A percentile compares a stretch with the other conserved stretches of the same genome.
These are phyloP conservation scores for Piliocolobus tephrosceles DNA, from an alignment of 2,113 vertebrate species.

Conservation along the genomic window DNA sequence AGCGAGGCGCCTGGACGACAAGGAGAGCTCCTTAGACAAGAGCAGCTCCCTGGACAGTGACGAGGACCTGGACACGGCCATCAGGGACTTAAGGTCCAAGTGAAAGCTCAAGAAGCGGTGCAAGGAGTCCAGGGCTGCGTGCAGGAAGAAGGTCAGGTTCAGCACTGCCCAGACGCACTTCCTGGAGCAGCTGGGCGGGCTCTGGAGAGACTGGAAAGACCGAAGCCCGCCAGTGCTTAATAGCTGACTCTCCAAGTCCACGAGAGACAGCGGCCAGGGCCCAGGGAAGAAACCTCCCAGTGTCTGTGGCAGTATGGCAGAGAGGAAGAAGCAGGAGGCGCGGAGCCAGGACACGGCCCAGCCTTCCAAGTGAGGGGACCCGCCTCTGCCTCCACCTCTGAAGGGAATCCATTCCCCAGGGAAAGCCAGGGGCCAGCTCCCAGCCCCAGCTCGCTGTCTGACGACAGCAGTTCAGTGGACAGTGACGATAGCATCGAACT, in stretches of 20 bases:
- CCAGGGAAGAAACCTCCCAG: not conserved
- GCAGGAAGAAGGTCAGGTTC: slow-evolving; percentile 85
- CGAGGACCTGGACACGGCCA: slow-evolving; percentile 94
- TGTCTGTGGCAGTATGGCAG: not conserved
- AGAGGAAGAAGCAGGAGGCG: slow-evolving; percentile 47
- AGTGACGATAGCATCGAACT: slow-evolving; percentile 97
- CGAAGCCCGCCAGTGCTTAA: slow-evolving; percentile 71
- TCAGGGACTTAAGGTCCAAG: slow-evolving; percentile 95
- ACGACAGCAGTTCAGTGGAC: slow-evolving; percentile 93
- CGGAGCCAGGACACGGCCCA: not conserved
- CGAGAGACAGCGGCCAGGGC: slow-evolving; percentile 58
- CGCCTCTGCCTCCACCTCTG: not conserved
- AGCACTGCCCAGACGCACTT: slow-evolving; percentile 75
- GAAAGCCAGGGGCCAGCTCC: not conserved
- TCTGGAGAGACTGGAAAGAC: slow-evolving; percentile 61
- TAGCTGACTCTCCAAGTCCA: slow-evolving; percentile 82
- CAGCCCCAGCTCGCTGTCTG: slow-evolving; percentile 50
- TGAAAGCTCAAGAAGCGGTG: slow-evolving; percentile 89
- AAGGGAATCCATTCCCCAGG: slow-evolving; percentile 11
- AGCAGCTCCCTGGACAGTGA: slow-evolving; percentile 98
- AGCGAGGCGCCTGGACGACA: not conserved
- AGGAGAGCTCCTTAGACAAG: slow-evolving; percentile 87
- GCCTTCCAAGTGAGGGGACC: slow-evolving; percentile 45
- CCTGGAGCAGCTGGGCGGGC: slow-evolving; percentile 38
- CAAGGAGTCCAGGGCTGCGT: slow-evolving; percentile 85